These are phyloP conservation scores for Drosophila bunnanda DNA, from an alignment of 2,888 invertebrate genomes.

Conservation along the genomic window DNA sequence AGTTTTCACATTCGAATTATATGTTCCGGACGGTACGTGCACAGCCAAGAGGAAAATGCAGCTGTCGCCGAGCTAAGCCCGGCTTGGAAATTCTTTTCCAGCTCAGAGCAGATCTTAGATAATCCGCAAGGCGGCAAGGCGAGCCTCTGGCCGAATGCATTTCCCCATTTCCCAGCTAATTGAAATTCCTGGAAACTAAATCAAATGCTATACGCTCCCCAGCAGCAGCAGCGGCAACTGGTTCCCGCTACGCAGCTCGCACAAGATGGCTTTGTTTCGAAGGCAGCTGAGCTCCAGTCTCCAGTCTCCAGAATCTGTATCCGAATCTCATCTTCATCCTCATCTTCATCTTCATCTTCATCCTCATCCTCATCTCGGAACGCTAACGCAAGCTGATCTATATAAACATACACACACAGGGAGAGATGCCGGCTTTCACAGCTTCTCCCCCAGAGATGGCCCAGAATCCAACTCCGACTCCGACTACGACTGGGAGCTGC, in stretches of 20 bases:
- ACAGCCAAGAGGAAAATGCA: conserved; percentile 44
- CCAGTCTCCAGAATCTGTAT: conserved; percentile 1
- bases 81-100: conserved; percentile 53
- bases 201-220: conserved; percentile 46
- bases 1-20: conserved; percentile 37
- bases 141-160: conserved; percentile 49
- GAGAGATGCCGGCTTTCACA: conserved; percentile 2
- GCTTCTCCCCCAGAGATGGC: conserved; percentile 33
- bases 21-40: conserved; percentile 30
- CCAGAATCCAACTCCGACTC: conserved; percentile 43
- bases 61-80: conserved; percentile 26
- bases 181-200: conserved; percentile 63
- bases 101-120: conserved; percentile 61
- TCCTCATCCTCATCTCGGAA: conserved; percentile 26
- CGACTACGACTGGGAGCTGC: conserved; percentile 35
- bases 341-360: conserved; percentile 31
- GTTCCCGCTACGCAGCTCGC: conserved; percentile 37
- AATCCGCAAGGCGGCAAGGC: conserved; percentile 44
- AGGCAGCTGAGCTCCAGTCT: conserved; percentile 14
- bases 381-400: conserved; percentile 43
- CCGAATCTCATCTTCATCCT: conserved; percentile 29
- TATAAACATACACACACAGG: conserved; percentile 1
- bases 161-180: conserved; percentile 60
- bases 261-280: conserved; percentile 19
- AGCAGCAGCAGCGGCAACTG: conserved; percentile 25